Evolutionary conservation across 2,113 vertebrate species (phyloP), one percentile per base, ranked within the genome.

Genomic region (Castor canadensis): DNA sequence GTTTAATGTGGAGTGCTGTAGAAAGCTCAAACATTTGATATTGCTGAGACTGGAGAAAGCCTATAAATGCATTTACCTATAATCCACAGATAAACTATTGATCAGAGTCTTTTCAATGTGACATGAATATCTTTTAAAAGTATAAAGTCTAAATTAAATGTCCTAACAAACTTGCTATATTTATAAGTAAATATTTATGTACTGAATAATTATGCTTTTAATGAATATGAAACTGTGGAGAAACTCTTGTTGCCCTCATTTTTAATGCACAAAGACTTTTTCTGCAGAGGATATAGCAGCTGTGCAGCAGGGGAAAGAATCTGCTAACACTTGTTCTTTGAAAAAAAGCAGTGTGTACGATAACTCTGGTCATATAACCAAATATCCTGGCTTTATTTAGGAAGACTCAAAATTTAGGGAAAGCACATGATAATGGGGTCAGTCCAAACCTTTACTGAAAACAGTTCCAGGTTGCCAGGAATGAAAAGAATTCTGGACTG

Each of bases 291-390:
- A 83, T 32, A 47, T 75, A 66, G 24, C 35, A 91, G 9, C 40
- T n/a, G 62, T 91, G 12, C 28, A 84, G 13, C 69, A 66, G 22
- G 5, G 80, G 35, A 94, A 85, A 73, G 32, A 35, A 47, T 40
- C 97, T 94, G 97, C 19, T n/a, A 71, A 89, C 22, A 86, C 88
- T 24, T 87, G 77, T 49, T 89, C 58, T 96, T 92, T 77, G 38
- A 93, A 71, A 38, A 93, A 81, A 92, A 1, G 0, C 35, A 5
- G 5, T 30, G 35, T 38, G 5, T 52, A 72, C 45, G 87, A 77
- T 0, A 58, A 22, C 16, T 92, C 35, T 20, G 1, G 1, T 38
- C 49, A 92, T 71, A 56, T 60, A 96, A 96, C 83, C 16, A 94
- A 66, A 54, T 45, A 87, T 69, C 13, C 49, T 96, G 75, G 0